Percentiles rank a stretch among this genome's conserved stretches.
phyloP scores from a whole-genome alignment of 1,140 invertebrate genomes.

The Centruroides sculpturatus region DNA sequence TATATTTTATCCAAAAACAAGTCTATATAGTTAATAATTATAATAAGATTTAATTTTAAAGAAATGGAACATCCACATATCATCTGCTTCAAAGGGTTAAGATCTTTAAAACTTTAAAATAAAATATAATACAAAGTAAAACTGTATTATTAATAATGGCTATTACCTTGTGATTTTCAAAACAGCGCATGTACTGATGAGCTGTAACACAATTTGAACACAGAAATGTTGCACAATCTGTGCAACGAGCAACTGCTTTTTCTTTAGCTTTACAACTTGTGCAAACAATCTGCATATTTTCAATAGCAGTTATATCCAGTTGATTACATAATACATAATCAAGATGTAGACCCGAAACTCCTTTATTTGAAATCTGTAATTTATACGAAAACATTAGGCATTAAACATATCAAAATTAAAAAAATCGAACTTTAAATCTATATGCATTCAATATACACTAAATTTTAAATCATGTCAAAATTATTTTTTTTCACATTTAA shows the following conservation, averaged over 20 bases:
- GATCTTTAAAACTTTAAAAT: no score
- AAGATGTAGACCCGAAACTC: constrained; percentile 52
- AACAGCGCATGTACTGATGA: constrained; percentile 82
- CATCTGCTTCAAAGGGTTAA: no score
- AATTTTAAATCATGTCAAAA: no score
- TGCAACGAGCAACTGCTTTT: constrained; percentile 76
- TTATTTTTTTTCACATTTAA: no score
- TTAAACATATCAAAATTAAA: background rate
- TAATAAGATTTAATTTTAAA: no score
- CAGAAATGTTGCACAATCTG: constrained; percentile 82
- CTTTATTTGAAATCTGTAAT: constrained; percentile 29
- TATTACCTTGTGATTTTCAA: constrained; percentile 59
- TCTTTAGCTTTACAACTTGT: constrained; percentile 80
- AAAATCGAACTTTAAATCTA: background rate
- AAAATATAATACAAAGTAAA: no score
- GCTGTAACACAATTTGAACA: constrained; percentile 86
- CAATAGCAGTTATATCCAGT: constrained; percentile 63
- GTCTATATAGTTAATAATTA: no score
- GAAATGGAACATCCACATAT: no score
- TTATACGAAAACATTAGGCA: background rate
- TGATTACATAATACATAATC: constrained; percentile 75
- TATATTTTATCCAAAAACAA: no score
- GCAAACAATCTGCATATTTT: constrained; percentile 56
- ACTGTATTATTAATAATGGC: no score
- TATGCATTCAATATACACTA: background rate